Conservation (phyloP, 1,140 invertebrate genomes). For the Alviniconcha marisindica region DNA sequence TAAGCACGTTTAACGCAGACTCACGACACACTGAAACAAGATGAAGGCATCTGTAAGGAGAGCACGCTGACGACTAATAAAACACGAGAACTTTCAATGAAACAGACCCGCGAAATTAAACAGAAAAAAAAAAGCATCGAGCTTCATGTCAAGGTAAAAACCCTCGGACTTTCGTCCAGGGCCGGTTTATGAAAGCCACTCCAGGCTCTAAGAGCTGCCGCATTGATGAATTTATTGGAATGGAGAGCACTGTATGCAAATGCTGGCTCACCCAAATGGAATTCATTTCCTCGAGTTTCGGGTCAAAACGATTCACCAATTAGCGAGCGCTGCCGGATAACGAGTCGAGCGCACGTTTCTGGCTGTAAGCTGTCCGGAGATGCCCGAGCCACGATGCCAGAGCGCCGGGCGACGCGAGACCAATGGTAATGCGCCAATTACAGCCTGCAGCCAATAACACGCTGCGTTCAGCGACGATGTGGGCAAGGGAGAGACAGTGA, state of each 20-base stretch:
- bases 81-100: no score
- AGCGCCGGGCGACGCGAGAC: background rate
- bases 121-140: no score
- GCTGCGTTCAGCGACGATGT: background rate
- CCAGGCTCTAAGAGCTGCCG: constrained; percentile 20
- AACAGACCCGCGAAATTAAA: no score
- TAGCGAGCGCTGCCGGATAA: constrained; percentile 24
- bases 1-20: no score
- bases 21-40: no score
- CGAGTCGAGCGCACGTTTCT: constrained; percentile 18
- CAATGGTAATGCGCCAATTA: constrained; percentile 33
- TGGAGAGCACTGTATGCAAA: constrained; percentile 41
- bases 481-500: background rate
- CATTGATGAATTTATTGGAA: constrained; percentile 40
- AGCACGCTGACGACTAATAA: no score
- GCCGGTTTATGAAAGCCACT: constrained; percentile 21
- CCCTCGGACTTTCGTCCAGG: background rate
- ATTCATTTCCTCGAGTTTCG: constrained; percentile 39
- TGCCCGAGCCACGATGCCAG: background rate
- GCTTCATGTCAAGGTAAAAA: no score
- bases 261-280: constrained; percentile 39
- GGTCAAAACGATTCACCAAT: constrained; percentile 36
- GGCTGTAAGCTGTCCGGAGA: constrained; percentile 14
- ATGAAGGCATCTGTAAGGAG: no score
- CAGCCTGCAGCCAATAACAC: background rate